Evolutionary conservation across 2,888 invertebrate species (phyloP), one percentile per base, ranked within the genome.

Genomic region (Chrysotoxum bicinctum): DNA sequence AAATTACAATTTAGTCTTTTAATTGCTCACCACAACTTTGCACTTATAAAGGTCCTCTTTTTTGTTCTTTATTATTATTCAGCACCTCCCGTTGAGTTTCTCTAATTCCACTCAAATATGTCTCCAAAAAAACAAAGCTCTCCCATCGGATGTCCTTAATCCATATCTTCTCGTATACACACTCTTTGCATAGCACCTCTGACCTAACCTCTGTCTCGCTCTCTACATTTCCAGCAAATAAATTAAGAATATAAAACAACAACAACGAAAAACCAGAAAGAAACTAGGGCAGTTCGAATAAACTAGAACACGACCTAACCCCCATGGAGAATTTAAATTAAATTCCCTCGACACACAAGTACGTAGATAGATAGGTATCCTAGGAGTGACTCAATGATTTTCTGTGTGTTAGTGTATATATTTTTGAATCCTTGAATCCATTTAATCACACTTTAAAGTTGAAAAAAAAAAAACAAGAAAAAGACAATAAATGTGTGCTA

Each of bases 251-350:
- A 56, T 12, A 19, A 35, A 58, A 50, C n/a, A n/a, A n/a, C n/a
- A n/a, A 35, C 23, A 6, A 26, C 43, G 48, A 30, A 16, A 14
- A 43, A 21, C 52, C 30, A 64, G 37, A 16, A 60, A 52, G 45
- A 37, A 83, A 84, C 80, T 80, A 32, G 84, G 84, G 50, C 75
- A 80, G 66, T 76, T 52, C 70, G 60, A 54, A 66, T 48, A 80
- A 84, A 80, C 84, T 84, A 30, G 84, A 72, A 64, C 84, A 75
- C 72, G 80, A 84, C 80, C 84, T 84, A 76, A 84, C 84, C 84
- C 72, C 75, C 58, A 48, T 76, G 52, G 70, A 56, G 80, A 79
- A 80, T 80, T 84, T 76, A 84, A 80, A 80, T 84, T 79, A 84
- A 84, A 84, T 84, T 72, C 80, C 45, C 64, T 75, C 62, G 64